Percentiles rank a stretch among this genome's conserved stretches.
Conservation (phyloP, 1,140 invertebrate species). For the Venturia canescens region DNA sequence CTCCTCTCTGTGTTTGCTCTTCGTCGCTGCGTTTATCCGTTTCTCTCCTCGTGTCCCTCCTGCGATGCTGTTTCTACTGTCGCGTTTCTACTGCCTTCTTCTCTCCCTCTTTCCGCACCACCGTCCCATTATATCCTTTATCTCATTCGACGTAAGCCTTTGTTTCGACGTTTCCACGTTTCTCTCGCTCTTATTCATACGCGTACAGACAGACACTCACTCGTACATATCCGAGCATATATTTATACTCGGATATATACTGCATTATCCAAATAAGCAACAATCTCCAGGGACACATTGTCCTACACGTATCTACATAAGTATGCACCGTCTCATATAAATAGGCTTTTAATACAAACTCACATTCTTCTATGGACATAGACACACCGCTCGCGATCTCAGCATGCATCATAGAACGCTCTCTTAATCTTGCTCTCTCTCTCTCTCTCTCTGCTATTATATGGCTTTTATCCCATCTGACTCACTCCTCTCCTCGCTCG, state of each 20-base stretch:
- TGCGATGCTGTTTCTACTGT: slow-evolving; percentile 19
- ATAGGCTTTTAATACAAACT: neutral
- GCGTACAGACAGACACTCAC: too few species aligned
- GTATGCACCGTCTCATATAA: neutral
- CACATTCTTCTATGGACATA: neutral
- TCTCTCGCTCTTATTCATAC: slow-evolving; percentile 23
- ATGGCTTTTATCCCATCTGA: slow-evolving; percentile 1
- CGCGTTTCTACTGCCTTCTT: slow-evolving; percentile 7
- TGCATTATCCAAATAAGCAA: neutral
- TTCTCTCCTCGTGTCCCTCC: neutral
- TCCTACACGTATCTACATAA: neutral
- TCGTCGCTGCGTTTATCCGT: neutral
- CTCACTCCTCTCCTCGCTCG: neutral
- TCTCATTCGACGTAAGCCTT: slow-evolving; percentile 49
- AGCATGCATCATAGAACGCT: neutral
- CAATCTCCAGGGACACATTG: slow-evolving; percentile 19
- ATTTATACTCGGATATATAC: neutral
- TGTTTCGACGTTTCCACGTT: slow-evolving; percentile 48
- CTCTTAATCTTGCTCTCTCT: neutral
- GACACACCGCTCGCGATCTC: neutral
- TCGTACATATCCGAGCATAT: too few species aligned
- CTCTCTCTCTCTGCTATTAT: too few species aligned
- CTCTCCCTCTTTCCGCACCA: too few species aligned
- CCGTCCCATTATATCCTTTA: slow-evolving; percentile 56
- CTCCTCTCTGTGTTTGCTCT: slow-evolving; percentile 38